Base-by-base conservation (phyloP, 2,888 invertebrate genomes). In the Aleiodes leptofemur region DNA sequence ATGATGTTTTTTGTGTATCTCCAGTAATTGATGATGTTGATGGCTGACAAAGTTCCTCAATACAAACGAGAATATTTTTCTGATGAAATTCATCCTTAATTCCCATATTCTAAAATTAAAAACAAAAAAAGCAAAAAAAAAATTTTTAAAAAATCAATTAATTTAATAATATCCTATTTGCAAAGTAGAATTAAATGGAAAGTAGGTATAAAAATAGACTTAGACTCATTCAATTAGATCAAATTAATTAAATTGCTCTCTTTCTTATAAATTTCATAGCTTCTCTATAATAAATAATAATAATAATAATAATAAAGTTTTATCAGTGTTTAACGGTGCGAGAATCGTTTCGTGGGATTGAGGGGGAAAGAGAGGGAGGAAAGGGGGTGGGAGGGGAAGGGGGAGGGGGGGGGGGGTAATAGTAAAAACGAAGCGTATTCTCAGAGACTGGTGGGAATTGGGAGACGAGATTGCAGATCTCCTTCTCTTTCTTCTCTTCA, bases 51-150 rank as follows among this genome's bases (percentile, higher is more conserved):
- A 95, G 90, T 86, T 94, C 94, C 85, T 93, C 93, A 80, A 95
- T 92, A 87, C 94, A 93, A 57, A 92, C 91, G 79, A 95, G 89
- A 82, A 95, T 92, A 71, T 94, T 92, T 84, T 92, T 92, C 85
- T 94, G 94, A 87, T 94, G 94, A 85, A 93, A 94, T 79, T 93
- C 93, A 90, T 95, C 94, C 86, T 93, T 93, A 83, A 95, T 93
- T 80, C 94, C 94, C 93, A 95, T 93, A 86, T 92, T 93, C 95
- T 95, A 89, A 55, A 90, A 57, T 38, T 38, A 38, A 3, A 3
- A 38, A 38, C 1, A 38, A 38, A 5, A 48, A 16, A 70, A 23
- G 8, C 2, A 38, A 38, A 38, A 38, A 38, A 5, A 48, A 16
- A 70, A 23, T 23, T 23, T 23, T n/a, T n/a, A 51, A 29, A 43